Evolutionary conservation across 2,888 invertebrate genomes (phyloP).

Genomic region (Diaperis boleti): DNA sequence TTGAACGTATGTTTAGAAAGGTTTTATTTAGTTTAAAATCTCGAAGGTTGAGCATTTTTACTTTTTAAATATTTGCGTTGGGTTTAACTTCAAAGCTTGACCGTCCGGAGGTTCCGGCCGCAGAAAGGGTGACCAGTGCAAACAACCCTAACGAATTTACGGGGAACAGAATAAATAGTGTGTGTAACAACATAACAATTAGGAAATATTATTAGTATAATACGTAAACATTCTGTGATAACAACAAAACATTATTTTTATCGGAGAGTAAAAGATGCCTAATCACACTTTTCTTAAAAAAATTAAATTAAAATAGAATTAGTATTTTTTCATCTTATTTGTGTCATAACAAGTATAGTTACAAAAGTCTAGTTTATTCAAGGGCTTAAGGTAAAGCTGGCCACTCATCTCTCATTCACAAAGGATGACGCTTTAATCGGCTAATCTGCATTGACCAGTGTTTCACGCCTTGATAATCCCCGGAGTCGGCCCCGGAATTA

Average conservation of each 20-base stretch:
- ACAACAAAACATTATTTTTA: no score
- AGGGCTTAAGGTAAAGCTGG: constrained; percentile 20
- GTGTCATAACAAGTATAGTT: not conserved
- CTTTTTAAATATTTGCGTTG: constrained; percentile 58
- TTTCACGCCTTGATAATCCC: constrained; percentile 57
- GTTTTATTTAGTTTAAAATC: constrained; percentile 58
- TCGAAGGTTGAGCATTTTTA: constrained; percentile 57
- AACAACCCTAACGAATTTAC: constrained; percentile 21
- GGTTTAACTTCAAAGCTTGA: constrained; percentile 57
- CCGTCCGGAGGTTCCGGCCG: constrained; percentile 14
- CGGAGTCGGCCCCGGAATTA: constrained; percentile 34
- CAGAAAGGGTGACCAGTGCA: constrained; percentile 16
- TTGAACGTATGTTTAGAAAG: constrained; percentile 53
- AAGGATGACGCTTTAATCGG: constrained; percentile 45
- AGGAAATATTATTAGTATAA: no score
- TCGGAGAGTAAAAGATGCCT: no score
- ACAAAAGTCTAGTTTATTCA: constrained; percentile 20
- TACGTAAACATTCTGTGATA: no score
- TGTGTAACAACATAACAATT: no score
- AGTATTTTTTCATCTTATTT: not conserved
- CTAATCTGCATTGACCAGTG: constrained; percentile 50
- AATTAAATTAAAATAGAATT: no score
- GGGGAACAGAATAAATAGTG: not conserved
- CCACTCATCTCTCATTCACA: constrained; percentile 55
- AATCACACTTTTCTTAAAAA: no score